Base-by-base conservation (phyloP, 2,888 invertebrate genomes). In the Campopleginae sp. region DNA sequence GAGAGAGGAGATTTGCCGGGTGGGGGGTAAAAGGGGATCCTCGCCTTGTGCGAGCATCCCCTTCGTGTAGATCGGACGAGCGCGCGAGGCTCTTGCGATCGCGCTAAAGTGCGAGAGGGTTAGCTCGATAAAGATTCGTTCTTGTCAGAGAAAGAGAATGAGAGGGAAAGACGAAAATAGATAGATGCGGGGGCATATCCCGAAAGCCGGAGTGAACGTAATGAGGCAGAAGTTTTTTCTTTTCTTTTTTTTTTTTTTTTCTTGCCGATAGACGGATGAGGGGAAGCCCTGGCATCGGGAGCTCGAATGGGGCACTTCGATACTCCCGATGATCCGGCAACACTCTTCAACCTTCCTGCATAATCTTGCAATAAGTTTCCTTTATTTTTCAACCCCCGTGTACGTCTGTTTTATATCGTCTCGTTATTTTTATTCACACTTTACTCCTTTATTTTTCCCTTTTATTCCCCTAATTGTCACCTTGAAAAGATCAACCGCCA, bases 261-360 rank as follows among this genome's bases (percentile, higher is more conserved):
- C 68, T 77, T 54, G 86, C 87, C 86, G 86, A 88, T 78, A 87
- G 88, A 89, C 86, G 87, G 66, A 46, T 17, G 44, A 76, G 81
- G 87, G 87, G 89, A 89, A 89, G 88, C 88, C 74, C 88, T 88
- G 89, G 89, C 90, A 89, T 91, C 88, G 89, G 89, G 90, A 90
- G 88, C 90, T 91, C 88, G 89, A 89, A 90, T 70, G 82, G 70
- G 38, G 38, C 78, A 68, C 68, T 78, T 79, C 70, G 68, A 70
- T 75, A 83, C 75, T 83, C 74, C 66, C 38, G 78, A 83, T 79
- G 66, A 78, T 27, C 72, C 51, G 70, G 68, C 68, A 61, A 48
- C 78, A 58, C 54, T 75, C 54, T 63, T 80, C 71, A 58, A 54
- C 68, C 75, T 77, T 23, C 38, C 23, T 77, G 65, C 23, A 51